Percentiles rank a stretch among this genome's conserved stretches.
These are phyloP conservation scores for Xerus inauris DNA, from an alignment of 2,113 vertebrate species.

Conservation along the genomic window DNA sequence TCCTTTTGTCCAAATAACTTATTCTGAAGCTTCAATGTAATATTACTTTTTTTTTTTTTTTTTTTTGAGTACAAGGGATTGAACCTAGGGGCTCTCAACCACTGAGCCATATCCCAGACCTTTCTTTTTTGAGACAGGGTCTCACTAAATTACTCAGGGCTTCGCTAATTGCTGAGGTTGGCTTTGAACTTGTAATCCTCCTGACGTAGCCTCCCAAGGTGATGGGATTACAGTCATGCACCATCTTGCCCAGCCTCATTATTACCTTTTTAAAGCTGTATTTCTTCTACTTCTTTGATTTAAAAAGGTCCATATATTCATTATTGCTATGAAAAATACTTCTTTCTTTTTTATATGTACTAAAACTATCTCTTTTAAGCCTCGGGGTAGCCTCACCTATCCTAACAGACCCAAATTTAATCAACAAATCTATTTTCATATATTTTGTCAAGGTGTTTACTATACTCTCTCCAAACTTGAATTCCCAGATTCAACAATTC, in stretches of 20 bases:
- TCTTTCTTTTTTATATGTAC: background rate
- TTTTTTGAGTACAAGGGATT: no score
- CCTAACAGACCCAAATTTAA: background rate
- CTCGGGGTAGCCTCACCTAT: background rate
- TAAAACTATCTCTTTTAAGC: constrained; percentile 10
- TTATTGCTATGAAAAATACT: constrained; percentile 25
- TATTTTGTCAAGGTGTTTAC: background rate
- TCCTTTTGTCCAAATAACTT: constrained; percentile 31
- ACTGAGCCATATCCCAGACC: no score
- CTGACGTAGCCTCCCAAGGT: no score
- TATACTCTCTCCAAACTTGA: background rate
- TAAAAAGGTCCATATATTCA: background rate
- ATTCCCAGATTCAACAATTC: background rate
- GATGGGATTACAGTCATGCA: no score
- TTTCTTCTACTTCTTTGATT: constrained; percentile 44
- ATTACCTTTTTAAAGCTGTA: constrained; percentile 1
- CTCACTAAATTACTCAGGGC: no score
- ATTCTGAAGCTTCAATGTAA: background rate
- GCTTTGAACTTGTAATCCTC: no score
- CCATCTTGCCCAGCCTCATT: background rate
- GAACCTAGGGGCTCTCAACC: no score
- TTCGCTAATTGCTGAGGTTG: no score
- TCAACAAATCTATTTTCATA: background rate
- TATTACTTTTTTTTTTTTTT: background rate
- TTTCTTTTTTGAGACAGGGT: no score